These are phyloP conservation scores for Myotis lucifugus DNA, from an alignment of 2,113 vertebrate genomes.

Conservation along the genomic window DNA sequence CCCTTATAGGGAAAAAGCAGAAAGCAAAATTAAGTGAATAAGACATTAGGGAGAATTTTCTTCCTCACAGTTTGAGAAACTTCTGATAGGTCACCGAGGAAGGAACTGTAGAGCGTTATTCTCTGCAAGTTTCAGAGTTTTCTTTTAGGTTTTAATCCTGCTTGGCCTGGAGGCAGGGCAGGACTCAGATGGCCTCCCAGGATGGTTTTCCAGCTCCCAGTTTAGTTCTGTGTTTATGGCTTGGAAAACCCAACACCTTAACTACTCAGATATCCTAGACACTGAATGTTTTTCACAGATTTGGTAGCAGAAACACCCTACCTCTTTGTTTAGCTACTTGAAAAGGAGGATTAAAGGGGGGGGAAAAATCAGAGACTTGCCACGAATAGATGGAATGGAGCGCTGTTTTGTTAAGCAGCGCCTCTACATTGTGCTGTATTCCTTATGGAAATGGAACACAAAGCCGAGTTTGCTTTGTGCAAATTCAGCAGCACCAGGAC, in stretches of 20 bases:
- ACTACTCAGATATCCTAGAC: constrained; percentile 46
- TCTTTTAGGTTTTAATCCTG: not conserved
- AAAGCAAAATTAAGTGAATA: not conserved
- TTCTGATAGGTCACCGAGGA: not conserved
- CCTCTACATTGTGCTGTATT: not conserved
- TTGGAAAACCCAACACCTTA: constrained; percentile 60
- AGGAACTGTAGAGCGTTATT: not conserved
- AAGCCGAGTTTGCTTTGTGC: constrained; percentile 41
- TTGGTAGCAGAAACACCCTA: constrained; percentile 65
- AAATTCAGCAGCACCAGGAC: constrained; percentile 17
- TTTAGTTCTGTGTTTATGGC: constrained; percentile 14
- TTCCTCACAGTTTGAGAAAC: not conserved
- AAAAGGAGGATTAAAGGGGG: constrained; percentile 73
- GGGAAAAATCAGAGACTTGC: constrained; percentile 40
- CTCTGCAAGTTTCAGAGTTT: not conserved
- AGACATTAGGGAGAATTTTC: not conserved
- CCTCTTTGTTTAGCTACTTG: constrained; percentile 71
- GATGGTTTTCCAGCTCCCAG: not conserved
- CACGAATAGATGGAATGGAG: not conserved
- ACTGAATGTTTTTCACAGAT: constrained; percentile 67
- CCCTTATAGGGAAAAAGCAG: not conserved
- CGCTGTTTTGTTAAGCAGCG: constrained; percentile 39
- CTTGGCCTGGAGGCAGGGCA: not conserved
- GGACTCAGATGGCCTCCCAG: not conserved
- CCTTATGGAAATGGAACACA: constrained; percentile 45